These are phyloP conservation scores for Tetragnatha montana DNA, from an alignment of 2,888 invertebrate species.

Conservation along the genomic window DNA sequence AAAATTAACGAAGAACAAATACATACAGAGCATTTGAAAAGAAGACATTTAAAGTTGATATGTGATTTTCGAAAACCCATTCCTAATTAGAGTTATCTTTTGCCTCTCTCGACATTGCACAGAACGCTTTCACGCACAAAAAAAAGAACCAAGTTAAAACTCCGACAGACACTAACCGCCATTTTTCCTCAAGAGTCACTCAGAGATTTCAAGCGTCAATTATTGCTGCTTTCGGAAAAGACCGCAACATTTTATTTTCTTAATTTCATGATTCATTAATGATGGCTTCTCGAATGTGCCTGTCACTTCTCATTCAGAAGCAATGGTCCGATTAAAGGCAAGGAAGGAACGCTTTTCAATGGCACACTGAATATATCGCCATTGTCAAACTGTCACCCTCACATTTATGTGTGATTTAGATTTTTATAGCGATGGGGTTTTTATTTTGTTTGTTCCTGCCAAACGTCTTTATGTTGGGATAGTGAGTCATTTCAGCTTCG, in stretches of 20 bases:
- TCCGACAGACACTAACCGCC: not conserved
- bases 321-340: conserved; percentile 57
- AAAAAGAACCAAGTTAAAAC: not conserved
- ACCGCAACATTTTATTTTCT: conserved; percentile 58
- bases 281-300: conserved; percentile 50
- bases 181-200: conserved; percentile 45
- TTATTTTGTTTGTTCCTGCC: conserved; percentile 48
- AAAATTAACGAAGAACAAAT: not conserved
- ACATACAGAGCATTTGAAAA: not conserved
- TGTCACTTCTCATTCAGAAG: conserved; percentile 58
- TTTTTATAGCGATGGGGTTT: conserved; percentile 36
- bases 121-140: not conserved
- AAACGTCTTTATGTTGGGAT: conserved; percentile 49
- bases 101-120: not conserved
- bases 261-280: conserved; percentile 66
- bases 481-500: conserved; percentile 37
- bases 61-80: not conserved
- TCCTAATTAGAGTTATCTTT: not conserved
- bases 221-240: conserved; percentile 27
- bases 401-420: conserved; percentile 66
- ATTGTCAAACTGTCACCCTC: conserved; percentile 68
- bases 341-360: conserved; percentile 26
- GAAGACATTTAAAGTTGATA: not conserved
- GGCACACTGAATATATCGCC: conserved; percentile 48
- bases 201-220: conserved; percentile 55